These are phyloP conservation scores for Marmota flaviventris DNA, from an alignment of 2,113 vertebrate genomes.

Conservation along the genomic window DNA sequence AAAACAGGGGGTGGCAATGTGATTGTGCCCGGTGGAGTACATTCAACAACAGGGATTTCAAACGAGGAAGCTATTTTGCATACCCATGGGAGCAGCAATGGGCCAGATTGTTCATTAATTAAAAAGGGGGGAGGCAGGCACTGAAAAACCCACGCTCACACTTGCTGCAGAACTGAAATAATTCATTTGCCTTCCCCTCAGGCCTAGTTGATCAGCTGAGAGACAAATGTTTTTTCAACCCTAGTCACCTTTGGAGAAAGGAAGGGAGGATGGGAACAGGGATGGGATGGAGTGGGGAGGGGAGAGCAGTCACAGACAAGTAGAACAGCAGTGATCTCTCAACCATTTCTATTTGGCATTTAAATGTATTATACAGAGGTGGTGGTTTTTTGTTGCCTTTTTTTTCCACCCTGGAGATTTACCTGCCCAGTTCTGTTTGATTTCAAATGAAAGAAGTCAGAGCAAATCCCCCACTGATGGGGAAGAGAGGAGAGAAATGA, in stretches of 20 bases:
- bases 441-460: conserved; percentile 63
- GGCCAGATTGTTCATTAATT: conserved; percentile 81
- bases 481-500: not conserved
- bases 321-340: conserved; percentile 42
- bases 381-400: conserved; percentile 36
- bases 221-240: conserved; percentile 66
- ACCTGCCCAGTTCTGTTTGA: conserved; percentile 65
- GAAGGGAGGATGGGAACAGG: not conserved
- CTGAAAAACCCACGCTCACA: conserved; percentile 47
- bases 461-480: not conserved
- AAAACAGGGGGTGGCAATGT: conserved; percentile 76
- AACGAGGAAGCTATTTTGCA: conserved; percentile 75
- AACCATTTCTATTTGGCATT: conserved; percentile 30
- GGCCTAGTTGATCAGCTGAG: conserved; percentile 53
- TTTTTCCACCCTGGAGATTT: conserved; percentile 28
- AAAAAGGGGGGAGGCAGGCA: conserved; percentile 11
- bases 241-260: conserved; percentile 20
- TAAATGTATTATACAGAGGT: conserved; percentile 40
- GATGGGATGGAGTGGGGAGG: not conserved
- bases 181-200: conserved; percentile 64
- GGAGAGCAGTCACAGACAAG: conserved; percentile 9
- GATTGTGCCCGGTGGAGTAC: conserved; percentile 62
- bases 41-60: conserved; percentile 80
- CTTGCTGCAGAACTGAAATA: conserved; percentile 61
- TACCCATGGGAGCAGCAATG: conserved; percentile 69